Evolutionary conservation across 2,888 invertebrate species (phyloP), one percentile per base, ranked within the genome.

Genomic region (Coecobrya sp.): DNA sequence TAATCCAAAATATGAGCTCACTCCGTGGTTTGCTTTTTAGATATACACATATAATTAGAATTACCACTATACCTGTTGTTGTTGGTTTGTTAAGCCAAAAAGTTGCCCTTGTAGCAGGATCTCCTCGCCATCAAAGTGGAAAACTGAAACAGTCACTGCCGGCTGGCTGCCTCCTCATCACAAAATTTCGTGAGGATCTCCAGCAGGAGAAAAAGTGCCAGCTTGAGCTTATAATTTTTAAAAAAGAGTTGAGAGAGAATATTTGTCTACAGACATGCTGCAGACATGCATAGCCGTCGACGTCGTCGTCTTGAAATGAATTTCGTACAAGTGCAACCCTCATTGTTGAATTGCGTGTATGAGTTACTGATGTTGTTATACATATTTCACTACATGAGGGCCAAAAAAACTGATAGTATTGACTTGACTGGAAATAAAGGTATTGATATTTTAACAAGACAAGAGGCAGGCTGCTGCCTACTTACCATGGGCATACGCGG

Each of bases 11-110:
- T 91, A 91, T 91, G 91, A 86, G 86, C 90, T 79, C 70, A 87
- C 52, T 65, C 86, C 79, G 79, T 91, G 91, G 86, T 91, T 91
- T 86, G 86, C 86, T 91, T 91, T 91, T 91, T 91, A 91, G 91
- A 68, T 91, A 91, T 86, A 91, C 27, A 87, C 86, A 86, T 73
- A 91, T 91, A 91, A 91, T 91, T 91, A 91, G 91, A 91, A 87
- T 86, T 91, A 36, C 3, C 7, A 36, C 7, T 36, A 70, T 36
- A 70, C 91, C 91, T 86, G 85, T 86, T 76, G 27, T 76, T 73
- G 49, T 22, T 52, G 49, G 52, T 52, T 90, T 86, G 86, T 89
- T 89, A 73, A 86, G 76, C 36, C 45, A 52, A 59, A 59, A 30
- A 85, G 65, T 68, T 65, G 68, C 85, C 65, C 49, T 65, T 65